Conservation (phyloP, 2,888 invertebrate species). For the Melieria picta region DNA sequence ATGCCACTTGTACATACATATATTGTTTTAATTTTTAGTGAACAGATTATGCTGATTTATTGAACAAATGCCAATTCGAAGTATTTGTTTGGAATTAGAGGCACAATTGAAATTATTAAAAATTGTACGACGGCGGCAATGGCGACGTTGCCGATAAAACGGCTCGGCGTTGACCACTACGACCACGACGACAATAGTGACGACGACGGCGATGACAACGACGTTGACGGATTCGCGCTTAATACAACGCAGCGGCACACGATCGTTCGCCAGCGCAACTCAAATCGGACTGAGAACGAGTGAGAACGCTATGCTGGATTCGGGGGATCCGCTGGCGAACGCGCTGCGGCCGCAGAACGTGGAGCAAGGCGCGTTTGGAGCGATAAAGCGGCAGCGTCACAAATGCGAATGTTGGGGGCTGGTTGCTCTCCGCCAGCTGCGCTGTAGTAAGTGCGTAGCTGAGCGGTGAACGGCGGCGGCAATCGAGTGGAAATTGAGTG, state of each 20-base stretch:
- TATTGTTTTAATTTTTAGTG: no score
- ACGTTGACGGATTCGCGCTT: neutral
- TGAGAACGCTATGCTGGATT: neutral
- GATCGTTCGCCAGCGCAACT: conserved; percentile 46
- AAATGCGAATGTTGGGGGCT: neutral
- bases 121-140: no score
- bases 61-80: no score
- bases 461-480: neutral
- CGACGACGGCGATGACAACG: no score
- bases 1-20: no score
- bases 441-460: neutral
- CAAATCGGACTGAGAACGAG: conserved; percentile 43
- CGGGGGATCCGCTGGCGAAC: neutral
- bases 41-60: no score
- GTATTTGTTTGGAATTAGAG: no score
- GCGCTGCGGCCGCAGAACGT: neutral
- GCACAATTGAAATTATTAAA: no score
- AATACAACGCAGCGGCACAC: conserved; percentile 28
- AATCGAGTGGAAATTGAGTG: no score
- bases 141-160: no score
- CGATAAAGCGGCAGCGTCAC: neutral
- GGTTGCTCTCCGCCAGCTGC: neutral
- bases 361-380: neutral
- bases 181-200: no score
- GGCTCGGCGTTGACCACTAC: no score